Evolutionary conservation across 2,113 vertebrate genomes (phyloP), one percentile per base, ranked within the genome.

Genomic region (Apteryx owenii): DNA sequence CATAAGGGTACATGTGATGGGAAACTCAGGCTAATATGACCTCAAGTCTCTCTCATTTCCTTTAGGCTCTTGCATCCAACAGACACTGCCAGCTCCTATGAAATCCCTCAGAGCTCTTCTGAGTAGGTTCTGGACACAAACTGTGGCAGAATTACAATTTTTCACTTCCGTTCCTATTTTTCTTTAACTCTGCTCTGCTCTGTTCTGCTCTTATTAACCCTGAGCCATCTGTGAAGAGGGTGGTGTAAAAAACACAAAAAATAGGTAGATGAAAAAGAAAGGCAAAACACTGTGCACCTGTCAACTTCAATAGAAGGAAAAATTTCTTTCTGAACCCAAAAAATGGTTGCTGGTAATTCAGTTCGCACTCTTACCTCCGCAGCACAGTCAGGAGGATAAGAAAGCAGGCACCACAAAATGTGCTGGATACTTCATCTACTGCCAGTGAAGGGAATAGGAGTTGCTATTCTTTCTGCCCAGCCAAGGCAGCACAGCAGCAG

Each of bases 1-100:
- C 1, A 0, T 33, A 77, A 70, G 21, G 12, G 13, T 23, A 62
- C 15, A 54, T 8, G 2, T 1, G 3, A 42, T 33, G 10, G 17
- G 20, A 73, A 92, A 61, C n/a, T 84, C 7, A 3, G 16, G 17
- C 12, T 91, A 64, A 50, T 25, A 17, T 6, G 46, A 71, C 20
- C 81, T 86, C 10, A 33, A 18, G 20, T 66, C 4, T 53, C 2
- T 40, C 40, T 58, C 33, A 84, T 40, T 64, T 84, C 15, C 38
- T 83, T 90, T 53, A 84, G 23, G 16, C 1, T 80, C 15, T 88
- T 76, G 21, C 19, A 64, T 22, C 13, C 50, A 65, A 72, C 36
- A 80, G 29, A 31, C 17, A 22, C 14, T 73, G 5, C 7, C 48
- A 68, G 22, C 26, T 60, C 50, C 54, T 26, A 36, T 28, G 20